These are phyloP conservation scores for Anableps anableps DNA, from an alignment of 2,797 vertebrate species.

Conservation along the genomic window DNA sequence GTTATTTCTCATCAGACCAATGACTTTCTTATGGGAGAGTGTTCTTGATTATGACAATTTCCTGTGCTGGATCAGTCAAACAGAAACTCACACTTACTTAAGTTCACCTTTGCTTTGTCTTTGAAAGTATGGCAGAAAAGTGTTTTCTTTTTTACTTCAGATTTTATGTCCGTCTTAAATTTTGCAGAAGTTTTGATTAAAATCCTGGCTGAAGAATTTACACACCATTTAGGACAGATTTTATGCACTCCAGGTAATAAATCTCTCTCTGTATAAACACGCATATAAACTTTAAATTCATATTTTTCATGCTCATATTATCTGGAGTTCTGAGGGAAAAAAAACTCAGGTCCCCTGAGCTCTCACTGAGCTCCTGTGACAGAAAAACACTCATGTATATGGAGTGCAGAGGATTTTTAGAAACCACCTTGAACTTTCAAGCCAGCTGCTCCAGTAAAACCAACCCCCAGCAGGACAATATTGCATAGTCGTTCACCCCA, in stretches of 20 bases:
- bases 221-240: constrained; percentile 64
- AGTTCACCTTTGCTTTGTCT: constrained; percentile 22
- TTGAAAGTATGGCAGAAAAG: constrained; percentile 3
- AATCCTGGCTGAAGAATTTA: constrained; percentile 43
- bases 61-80: constrained; percentile 58
- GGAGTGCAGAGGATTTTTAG: constrained; percentile 25
- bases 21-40: constrained; percentile 36
- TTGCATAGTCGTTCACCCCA: constrained; percentile 62
- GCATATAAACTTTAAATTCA: constrained; percentile 48
- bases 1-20: constrained; percentile 52
- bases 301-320: constrained; percentile 16
- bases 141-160: not conserved
- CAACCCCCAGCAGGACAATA: constrained; percentile 62
- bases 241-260: constrained; percentile 57
- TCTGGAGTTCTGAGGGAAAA: not conserved
- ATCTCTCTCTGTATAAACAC: constrained; percentile 56
- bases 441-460: constrained; percentile 71
- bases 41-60: constrained; percentile 65
- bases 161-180: not conserved
- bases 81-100: constrained; percentile 20
- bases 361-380: constrained; percentile 8
- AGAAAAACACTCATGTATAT: constrained; percentile 30
- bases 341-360: not conserved
- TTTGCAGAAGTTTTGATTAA: constrained; percentile 31
- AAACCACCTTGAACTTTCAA: constrained; percentile 52